Evolutionary conservation across 2,888 invertebrate genomes (phyloP), one percentile per base, ranked within the genome.

Genomic region (Griposia aprilina): DNA sequence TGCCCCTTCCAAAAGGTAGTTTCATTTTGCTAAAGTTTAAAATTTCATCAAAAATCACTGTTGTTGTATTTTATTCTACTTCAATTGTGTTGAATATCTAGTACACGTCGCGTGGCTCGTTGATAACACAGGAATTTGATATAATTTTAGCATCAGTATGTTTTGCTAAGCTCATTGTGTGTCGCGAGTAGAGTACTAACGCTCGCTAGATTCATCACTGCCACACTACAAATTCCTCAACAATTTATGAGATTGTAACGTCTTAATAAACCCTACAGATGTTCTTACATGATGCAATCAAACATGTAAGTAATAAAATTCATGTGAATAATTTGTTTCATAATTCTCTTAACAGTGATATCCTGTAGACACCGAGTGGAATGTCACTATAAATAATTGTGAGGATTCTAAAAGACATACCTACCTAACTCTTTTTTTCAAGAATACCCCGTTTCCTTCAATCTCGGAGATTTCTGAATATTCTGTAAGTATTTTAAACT

Each of bases 91-190:
- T 45, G 52, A n/a, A 62, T 30, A 62, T 80, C 6, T 62, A 36
- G 15, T 52, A 52, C n/a, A 76, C 36, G 17, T 60, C 48, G 13
- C 78, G 26, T 13, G 17, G 5, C 8, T 30, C n/a, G 57, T 20
- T 72, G 73, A 80, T 80, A 86, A 72, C 60, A 68, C 26, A 72
- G 36, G 67, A 69, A 81, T 81, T 73, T 36, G 70, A 26, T 36
- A 72, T 63, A 82, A 84, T 85, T 89, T 90, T 84, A 80, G 81
- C 80, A 79, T 86, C 87, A 84, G 88, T 90, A 91, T 90, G 89
- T 94, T 93, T 90, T 91, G 57, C 91, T 91, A 92, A 89, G 90
- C 91, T 90, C 91, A 92, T 92, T 87, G 85, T 82, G 87, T 88
- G 90, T 87, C 87, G 67, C 67, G 26, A n/a, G 6, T 11, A 26